Conservation (phyloP, 2,888 invertebrate genomes). For the Chaetogeoica ovagalla region DNA sequence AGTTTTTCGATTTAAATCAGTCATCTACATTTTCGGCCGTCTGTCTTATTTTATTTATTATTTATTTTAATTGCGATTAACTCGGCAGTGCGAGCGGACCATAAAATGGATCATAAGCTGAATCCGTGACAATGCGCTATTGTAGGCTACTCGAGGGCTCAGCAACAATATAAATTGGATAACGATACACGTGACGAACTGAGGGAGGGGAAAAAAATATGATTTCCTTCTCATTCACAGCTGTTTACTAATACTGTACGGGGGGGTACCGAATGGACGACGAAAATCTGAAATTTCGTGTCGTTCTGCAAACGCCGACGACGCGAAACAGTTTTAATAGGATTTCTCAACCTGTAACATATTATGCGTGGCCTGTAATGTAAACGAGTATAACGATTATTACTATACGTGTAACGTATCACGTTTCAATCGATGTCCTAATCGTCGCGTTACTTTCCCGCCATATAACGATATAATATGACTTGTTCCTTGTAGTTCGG, state of each 20-base stretch:
- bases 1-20: too few relatives aligned
- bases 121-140: slow-evolving; percentile 21
- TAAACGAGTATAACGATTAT: too few relatives aligned
- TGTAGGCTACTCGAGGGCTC: slow-evolving; percentile 30
- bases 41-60: slow-evolving; percentile 14
- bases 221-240: neutral
- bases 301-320: neutral
- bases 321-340: too few relatives aligned
- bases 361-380: too few relatives aligned
- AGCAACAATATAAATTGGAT: slow-evolving; percentile 11
- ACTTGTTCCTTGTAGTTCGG: too few relatives aligned
- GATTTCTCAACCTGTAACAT: too few relatives aligned
- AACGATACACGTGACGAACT: neutral
- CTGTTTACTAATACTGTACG: neutral
- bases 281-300: neutral
- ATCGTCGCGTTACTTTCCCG: too few relatives aligned
- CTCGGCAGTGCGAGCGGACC: neutral
- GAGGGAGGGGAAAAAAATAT: neutral
- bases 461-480: too few relatives aligned
- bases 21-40: neutral
- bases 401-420: too few relatives aligned
- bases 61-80: slow-evolving; percentile 31
- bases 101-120: neutral
- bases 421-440: too few relatives aligned
- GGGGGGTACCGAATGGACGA: neutral